Evolutionary conservation across 2,888 invertebrate species (phyloP), one percentile per base, ranked within the genome.

Genomic region (Trissoscelio sp.): DNA sequence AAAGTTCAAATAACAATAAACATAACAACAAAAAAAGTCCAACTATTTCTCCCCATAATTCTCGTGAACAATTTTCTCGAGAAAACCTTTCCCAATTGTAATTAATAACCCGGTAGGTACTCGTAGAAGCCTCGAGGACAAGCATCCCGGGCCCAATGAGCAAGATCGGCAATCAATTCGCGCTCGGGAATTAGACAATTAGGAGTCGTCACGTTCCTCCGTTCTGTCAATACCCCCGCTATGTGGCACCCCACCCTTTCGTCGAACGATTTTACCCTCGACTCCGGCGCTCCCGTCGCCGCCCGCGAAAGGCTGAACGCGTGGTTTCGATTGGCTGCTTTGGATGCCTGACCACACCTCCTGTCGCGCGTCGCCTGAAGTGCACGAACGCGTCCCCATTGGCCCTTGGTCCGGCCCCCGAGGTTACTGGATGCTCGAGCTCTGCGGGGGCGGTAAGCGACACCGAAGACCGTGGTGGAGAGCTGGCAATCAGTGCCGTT

Each of bases 181-280:
- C 87, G 88, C 88, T 87, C 88, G 90, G 90, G 91, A 91, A 91
- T 91, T 91, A 91, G 90, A 90, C 91, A 91, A 91, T 91, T 91
- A 91, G 91, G 90, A 90, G 89, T 90, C 91, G 91, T 91, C 90
- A 91, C 91, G 91, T 91, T 89, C 79, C 82, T 78, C 82, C 75
- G 78, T 70, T 62, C 81, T 79, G 81, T 66, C 55, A 44, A 48
- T 85, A 51, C 60, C 75, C 77, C 80, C 20, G 70, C 69, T 16
- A 24, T 4, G 51, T 22, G 62, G 48, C 24, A 14, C 46, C 78
- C 77, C 73, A 53, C 60, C 66, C 46, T 16, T 9, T 28, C 39
- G 46, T 39, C 24, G 39, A 53, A 14, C 58, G 67, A 55, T 69
- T 75, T 70, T 42, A 80, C 73, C 74, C 67, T 66, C 16, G 39